Evolutionary conservation across 2,113 vertebrate species (phyloP).

Genomic region (Clarias batrachus): DNA sequence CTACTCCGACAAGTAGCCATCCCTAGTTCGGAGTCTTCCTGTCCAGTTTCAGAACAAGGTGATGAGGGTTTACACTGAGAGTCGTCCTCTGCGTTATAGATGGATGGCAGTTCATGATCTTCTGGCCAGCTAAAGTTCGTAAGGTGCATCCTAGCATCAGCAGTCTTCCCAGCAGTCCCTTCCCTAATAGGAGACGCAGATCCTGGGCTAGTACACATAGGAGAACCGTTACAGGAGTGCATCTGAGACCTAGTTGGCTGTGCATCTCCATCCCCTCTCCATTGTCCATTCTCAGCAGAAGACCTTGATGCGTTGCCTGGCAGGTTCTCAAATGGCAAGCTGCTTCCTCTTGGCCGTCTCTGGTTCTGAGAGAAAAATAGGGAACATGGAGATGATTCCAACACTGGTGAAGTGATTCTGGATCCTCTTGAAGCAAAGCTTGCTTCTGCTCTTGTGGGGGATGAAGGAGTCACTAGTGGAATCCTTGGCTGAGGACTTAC

Average conservation of each 20-base stretch:
- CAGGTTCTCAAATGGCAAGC: conserved; percentile 53
- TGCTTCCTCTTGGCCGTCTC: conserved; percentile 42
- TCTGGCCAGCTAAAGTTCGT: conserved; percentile 70
- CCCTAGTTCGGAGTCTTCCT: conserved; percentile 53
- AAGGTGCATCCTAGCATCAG: conserved; percentile 61
- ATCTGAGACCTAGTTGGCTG: conserved; percentile 50
- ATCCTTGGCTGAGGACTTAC: conserved; percentile 65
- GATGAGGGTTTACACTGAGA: conserved; percentile 35
- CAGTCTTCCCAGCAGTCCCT: conserved; percentile 45
- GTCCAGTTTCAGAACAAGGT: conserved; percentile 41
- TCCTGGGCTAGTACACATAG: conserved; percentile 59
- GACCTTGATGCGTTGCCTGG: conserved; percentile 56
- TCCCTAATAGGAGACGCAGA: conserved; percentile 45
- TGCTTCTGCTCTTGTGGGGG: conserved; percentile 32
- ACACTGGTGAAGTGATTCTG: conserved; percentile 41
- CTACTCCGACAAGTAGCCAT: conserved; percentile 64
- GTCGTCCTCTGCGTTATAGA: conserved; percentile 56
- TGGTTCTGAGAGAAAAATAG: conserved; percentile 46
- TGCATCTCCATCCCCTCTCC: conserved; percentile 54
- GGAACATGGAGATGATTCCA: conserved; percentile 25
- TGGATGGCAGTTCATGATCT: conserved; percentile 64
- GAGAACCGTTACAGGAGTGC: conserved; percentile 54
- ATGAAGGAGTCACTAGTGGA: conserved; percentile 46
- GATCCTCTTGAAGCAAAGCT: conserved; percentile 45
- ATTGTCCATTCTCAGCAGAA: conserved; percentile 55